Base-by-base conservation (phyloP, 53 echinoderm and acorn worm species). In the Crossaster papposus region DNA sequence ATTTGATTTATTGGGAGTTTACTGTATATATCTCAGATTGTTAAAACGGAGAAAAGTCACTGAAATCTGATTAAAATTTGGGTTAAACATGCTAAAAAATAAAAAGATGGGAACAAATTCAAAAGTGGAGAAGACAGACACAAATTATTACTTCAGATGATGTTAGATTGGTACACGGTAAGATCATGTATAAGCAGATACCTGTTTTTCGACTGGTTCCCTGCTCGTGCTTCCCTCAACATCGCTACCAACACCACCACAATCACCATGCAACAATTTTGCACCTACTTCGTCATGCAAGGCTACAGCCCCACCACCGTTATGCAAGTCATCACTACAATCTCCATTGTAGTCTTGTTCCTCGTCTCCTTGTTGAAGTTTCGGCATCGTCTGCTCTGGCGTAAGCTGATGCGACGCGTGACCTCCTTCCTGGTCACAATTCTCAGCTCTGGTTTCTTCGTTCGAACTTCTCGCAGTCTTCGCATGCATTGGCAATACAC, bases 191-290 rank as follows among this genome's bases (percentile, higher is more conserved):
- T 23, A 38, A 28, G 34, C 79, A 91, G 62, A 65, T 65, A 91
- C 71, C 85, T 85, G 85, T 31, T 28, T 15, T 22, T 33, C 30
- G 20, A 52, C 85, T 33, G 73, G 52, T 53, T 73, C 54, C 72
- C 54, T 51, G 70, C 30, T 20, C 14, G 20, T 54, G 55, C 14
- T 18, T 26, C 30, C 68, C 2, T 64, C 31, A 54, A 30, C 55
- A 29, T 51, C 72, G 23, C 54, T 72, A 64, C 64, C 65, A 77
- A 28, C 64, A 33, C 68, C 71, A 70, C 54, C 34, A 30, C 78
- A 54, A 72, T 86, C 89, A 83, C 70, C 85, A 89, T 92, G 89
- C 79, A 85, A 76, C 22, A 36, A 2, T 65, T 30, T 35, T 26
- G 34, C 32, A 32, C 82, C 54, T 58, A 15, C 31, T 17, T 53